These are phyloP conservation scores for Esox lucius DNA, from an alignment of 2,797 vertebrate genomes.

Conservation along the genomic window DNA sequence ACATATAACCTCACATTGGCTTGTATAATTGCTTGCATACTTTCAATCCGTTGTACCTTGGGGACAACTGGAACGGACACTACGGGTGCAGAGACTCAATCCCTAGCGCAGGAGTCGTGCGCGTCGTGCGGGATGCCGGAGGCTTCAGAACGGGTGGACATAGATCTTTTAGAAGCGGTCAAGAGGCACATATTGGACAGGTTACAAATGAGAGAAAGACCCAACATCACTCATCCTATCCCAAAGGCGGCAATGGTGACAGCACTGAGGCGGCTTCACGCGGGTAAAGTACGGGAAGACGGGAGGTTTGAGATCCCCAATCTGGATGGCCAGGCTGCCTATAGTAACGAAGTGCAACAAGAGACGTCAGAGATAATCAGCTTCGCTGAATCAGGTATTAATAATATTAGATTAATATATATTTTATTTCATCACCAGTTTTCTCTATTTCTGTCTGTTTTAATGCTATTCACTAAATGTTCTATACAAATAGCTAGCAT, in stretches of 20 bases:
- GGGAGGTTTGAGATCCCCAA: constrained; percentile 93
- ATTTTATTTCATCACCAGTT: constrained; percentile 28
- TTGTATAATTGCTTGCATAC: constrained; percentile 65
- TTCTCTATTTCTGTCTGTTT: constrained; percentile 35
- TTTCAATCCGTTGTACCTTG: constrained; percentile 69
- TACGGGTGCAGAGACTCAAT: constrained; percentile 68
- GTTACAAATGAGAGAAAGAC: constrained; percentile 91
- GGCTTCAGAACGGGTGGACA: constrained; percentile 81
- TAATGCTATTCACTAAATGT: no score
- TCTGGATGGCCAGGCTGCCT: constrained; percentile 89
- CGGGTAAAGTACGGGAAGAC: constrained; percentile 91
- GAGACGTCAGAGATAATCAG: constrained; percentile 96
- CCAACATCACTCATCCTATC: constrained; percentile 97
- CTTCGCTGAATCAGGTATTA: constrained; percentile 95
- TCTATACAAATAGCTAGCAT: no score
- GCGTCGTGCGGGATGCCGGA: constrained; percentile 89
- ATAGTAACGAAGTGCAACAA: constrained; percentile 82
- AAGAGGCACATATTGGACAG: constrained; percentile 94
- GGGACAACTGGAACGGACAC: constrained; percentile 32
- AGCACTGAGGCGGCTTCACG: constrained; percentile 93
- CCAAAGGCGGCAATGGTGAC: constrained; percentile 96
- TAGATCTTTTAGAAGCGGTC: constrained; percentile 93
- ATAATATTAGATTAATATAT: constrained; percentile 35
- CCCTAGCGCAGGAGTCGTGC: constrained; percentile 82
- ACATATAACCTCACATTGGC: constrained; percentile 48